Evolutionary conservation across 2,797 vertebrate genomes (phyloP), one percentile per base, ranked within the genome.

Genomic region (Pseudocheirus occidentalis): DNA sequence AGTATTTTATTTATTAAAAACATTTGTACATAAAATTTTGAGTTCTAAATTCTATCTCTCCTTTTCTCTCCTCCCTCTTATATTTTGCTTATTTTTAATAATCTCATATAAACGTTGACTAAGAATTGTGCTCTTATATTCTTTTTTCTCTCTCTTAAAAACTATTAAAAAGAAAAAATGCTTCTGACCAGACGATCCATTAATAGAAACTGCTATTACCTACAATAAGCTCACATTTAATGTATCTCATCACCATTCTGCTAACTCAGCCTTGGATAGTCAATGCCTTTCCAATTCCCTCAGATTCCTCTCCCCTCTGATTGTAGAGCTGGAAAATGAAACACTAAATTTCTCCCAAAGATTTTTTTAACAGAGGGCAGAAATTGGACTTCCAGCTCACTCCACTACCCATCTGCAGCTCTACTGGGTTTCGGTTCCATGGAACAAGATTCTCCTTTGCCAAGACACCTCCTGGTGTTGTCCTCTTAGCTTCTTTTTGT

Each of bases 121-220:
- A 73, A 18, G 34, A 73, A 73, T 73, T 73, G 13, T 40, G 34
- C 0, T 55, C 0, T 55, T 81, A 58, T 46, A 5, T 31, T 7
- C 4, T 57, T 53, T 28, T 56, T 53, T 28, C 2, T 94, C 21
- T 73, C 66, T 91, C 81, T 40, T 73, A 92, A 73, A 46, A 90
- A 91, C 90, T 53, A 94, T 66, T 62, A 89, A n/a, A n/a, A 16
- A 81, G 92, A 55, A 58, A 96, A 94, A 96, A 73, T 95, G n/a
- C 58, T 46, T 95, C 95, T 94, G 54, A 93, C 11, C 27, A 91
- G 91, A n/a, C 31, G 56, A 55, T 91, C 94, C 93, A 96, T 91
- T 59, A 93, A 52, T 92, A 94, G 91, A 73, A 95, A 90, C 46
- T 94, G 6, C 18, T 53, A 14, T 54, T 96, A 56, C 40, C 91